Percentiles rank a stretch among this genome's conserved stretches.
Evolutionary conservation across 2,888 invertebrate species (phyloP).

Genomic region (Drosophila lacicola): DNA sequence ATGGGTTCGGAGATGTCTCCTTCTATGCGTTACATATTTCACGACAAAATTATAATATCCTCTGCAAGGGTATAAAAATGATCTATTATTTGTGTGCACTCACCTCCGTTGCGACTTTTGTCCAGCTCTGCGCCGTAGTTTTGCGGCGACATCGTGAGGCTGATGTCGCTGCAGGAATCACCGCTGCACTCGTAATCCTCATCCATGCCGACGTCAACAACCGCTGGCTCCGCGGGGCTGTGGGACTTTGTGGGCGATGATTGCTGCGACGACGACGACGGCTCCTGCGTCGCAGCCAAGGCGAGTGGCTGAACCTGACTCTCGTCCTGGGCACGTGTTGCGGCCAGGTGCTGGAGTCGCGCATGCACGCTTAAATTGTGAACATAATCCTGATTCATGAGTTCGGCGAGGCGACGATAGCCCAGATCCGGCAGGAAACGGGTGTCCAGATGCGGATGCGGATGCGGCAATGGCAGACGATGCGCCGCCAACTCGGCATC

Average conservation of each 20-base stretch:
- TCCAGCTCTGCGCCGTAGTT: slow-evolving; percentile 81
- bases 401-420: slow-evolving; percentile 69
- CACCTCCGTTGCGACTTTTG: slow-evolving; percentile 83
- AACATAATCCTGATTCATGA: slow-evolving; percentile 77
- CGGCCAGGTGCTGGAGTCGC: slow-evolving; percentile 66
- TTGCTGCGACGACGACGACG: slow-evolving; percentile 26
- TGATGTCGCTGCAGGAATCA: slow-evolving; percentile 85
- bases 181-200: slow-evolving; percentile 84
- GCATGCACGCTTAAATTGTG: slow-evolving; percentile 77
- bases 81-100: neutral
- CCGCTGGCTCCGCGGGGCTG: slow-evolving; percentile 64
- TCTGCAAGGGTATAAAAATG: too few relatives aligned
- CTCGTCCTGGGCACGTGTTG: slow-evolving; percentile 48
- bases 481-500: slow-evolving; percentile 40
- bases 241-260: slow-evolving; percentile 63
- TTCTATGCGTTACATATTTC: too few relatives aligned
- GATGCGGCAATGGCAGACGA: slow-evolving; percentile 51
- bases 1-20: too few relatives aligned
- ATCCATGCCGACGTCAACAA: slow-evolving; percentile 83
- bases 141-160: slow-evolving; percentile 84
- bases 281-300: slow-evolving; percentile 17
- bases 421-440: slow-evolving; percentile 79
- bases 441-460: slow-evolving; percentile 53
- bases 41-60: too few relatives aligned
- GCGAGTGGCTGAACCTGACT: slow-evolving; percentile 34